phyloP scores from a whole-genome alignment of 1,140 invertebrate genomes.

The Drosophila quadrilineata region DNA sequence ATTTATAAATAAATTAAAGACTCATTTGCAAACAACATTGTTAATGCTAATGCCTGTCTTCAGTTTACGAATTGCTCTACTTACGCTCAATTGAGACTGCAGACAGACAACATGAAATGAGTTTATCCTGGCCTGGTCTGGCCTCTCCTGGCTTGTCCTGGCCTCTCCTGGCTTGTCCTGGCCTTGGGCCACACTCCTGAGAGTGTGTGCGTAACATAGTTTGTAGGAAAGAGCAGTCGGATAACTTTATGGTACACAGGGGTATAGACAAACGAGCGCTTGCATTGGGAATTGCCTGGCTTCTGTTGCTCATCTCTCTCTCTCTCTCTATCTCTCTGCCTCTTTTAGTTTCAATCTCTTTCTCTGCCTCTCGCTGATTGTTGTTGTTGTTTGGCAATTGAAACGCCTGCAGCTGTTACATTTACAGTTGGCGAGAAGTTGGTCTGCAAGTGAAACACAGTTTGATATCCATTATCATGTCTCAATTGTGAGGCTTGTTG shows the following conservation, averaged over 20 bases:
- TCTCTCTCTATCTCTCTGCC: no score
- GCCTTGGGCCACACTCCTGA: conserved; percentile 44
- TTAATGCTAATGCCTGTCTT: conserved; percentile 9
- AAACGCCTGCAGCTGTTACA: conserved; percentile 71
- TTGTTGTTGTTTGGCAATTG: conserved; percentile 45
- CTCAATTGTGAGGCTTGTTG: conserved; percentile 58
- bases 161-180: no score
- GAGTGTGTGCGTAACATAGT: conserved; percentile 8
- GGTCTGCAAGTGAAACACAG: conserved; percentile 26
- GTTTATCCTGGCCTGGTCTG: no score
- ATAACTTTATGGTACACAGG: conserved; percentile 59
- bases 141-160: no score
- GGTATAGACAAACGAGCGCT: conserved; percentile 48
- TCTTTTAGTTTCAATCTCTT: no score
- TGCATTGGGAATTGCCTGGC: conserved; percentile 53
- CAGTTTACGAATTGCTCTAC: conserved; percentile 17
- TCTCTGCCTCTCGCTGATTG: conserved; percentile 17
- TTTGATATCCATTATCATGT: conserved; percentile 62
- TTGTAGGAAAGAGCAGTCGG: background rate
- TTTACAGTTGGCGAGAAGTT: conserved; percentile 54
- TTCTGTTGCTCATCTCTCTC: no score
- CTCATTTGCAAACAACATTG: conserved; percentile 4
- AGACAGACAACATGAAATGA: conserved; percentile 18
- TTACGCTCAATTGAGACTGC: background rate
- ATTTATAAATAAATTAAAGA: conserved; percentile 5